Evolutionary conservation across 2,113 vertebrate genomes (phyloP).

Genomic region (Ardeotis arabs): DNA sequence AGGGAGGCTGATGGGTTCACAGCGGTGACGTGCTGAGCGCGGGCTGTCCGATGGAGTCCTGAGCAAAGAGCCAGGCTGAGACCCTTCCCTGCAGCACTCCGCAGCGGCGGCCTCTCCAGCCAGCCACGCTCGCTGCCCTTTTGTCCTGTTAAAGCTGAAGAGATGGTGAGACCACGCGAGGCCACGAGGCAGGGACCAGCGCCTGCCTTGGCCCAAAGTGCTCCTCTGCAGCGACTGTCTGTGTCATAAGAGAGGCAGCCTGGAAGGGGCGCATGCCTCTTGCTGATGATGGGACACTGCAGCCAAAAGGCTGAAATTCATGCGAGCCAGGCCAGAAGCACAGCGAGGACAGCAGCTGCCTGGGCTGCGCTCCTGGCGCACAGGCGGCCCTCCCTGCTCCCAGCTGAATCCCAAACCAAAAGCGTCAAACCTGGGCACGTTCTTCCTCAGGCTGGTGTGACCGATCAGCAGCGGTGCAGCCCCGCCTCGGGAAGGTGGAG

Average conservation of each 20-base stretch:
- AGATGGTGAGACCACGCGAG: not conserved
- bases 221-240: not conserved
- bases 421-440: accelerated
- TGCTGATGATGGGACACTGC: not conserved
- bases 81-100: not conserved
- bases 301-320: not conserved
- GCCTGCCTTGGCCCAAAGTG: not conserved
- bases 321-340: not conserved
- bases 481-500: not conserved
- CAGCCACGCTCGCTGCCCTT: not conserved
- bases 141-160: not conserved
- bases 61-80: not conserved
- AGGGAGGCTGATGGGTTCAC: not conserved
- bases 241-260: not conserved
- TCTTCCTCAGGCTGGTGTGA: not conserved
- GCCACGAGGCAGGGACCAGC: accelerated
- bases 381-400: too few species aligned
- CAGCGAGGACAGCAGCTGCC: not conserved
- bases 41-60: not conserved
- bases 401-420: too few species aligned
- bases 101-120: too few species aligned
- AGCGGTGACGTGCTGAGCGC: accelerated
- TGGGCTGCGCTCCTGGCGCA: not conserved
- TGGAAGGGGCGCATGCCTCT: not conserved
- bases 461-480: not conserved